These are phyloP conservation scores for Pseudanteris insignis DNA, from an alignment of 2,888 invertebrate species.

Conservation along the genomic window DNA sequence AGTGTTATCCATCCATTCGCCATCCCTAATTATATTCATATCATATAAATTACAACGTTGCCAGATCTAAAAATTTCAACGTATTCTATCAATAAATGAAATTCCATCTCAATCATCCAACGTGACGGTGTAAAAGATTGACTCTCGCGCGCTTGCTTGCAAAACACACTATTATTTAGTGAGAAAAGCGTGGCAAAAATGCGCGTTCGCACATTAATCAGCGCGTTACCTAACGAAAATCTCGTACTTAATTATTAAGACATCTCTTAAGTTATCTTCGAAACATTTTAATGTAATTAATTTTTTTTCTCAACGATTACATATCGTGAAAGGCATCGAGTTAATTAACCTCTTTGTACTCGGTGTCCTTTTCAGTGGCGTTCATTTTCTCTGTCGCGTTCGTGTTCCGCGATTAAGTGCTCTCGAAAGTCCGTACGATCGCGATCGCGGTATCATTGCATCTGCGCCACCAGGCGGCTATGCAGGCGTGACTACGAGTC, in stretches of 20 bases:
- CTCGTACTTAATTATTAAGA: constrained; percentile 27
- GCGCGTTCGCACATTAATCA: constrained; percentile 20
- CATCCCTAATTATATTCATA: too few relatives aligned
- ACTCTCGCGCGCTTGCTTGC: too few relatives aligned
- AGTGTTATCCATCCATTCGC: too few relatives aligned
- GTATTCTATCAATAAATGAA: too few relatives aligned
- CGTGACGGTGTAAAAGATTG: too few relatives aligned
- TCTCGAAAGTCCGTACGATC: constrained; percentile 40
- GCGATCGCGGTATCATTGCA: constrained; percentile 44
- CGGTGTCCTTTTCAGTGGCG: constrained; percentile 26
- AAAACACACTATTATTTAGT: too few relatives aligned
- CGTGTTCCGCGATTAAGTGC: constrained; percentile 38
- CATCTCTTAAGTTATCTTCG: constrained; percentile 26
- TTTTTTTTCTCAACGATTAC: constrained; percentile 16
- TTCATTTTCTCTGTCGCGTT: constrained; percentile 28
- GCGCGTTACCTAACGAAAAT: constrained; percentile 13
- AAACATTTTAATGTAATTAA: constrained; percentile 23
- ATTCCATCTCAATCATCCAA: too few relatives aligned
- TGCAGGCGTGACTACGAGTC: constrained; percentile 36
- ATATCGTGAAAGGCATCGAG: constrained; percentile 37
- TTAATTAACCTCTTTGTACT: constrained; percentile 42
- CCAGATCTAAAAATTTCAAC: too few relatives aligned
- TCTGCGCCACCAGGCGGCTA: constrained; percentile 35
- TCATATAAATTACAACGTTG: too few relatives aligned
- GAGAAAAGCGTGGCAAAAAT: constrained; percentile 5